phyloP scores from a whole-genome alignment of 2,113 vertebrate species.

The Chlorodrepanis virens region DNA sequence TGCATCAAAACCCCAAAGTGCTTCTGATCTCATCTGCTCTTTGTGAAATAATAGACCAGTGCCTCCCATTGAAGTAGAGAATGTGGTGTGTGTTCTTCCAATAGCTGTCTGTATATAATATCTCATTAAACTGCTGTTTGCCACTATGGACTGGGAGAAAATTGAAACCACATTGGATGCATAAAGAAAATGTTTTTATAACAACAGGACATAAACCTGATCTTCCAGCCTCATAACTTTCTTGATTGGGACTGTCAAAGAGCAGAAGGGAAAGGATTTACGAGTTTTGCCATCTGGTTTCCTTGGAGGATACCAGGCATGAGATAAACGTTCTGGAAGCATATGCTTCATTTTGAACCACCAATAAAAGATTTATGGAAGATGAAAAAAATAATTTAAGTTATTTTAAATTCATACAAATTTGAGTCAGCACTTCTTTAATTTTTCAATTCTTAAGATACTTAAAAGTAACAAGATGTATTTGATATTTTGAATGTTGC shows the following conservation, averaged over 20 bases:
- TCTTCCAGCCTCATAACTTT: neutral
- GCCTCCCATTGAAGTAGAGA: neutral
- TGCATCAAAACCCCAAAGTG: neutral
- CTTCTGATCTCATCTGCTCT: neutral
- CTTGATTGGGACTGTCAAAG: neutral
- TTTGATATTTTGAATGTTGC: neutral
- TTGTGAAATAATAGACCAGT: neutral
- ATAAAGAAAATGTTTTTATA: neutral
- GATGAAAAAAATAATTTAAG: neutral
- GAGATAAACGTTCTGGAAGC: neutral
- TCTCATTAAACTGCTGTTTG: neutral
- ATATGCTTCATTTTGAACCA: neutral
- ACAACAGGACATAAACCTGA: neutral
- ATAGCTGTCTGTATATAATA: neutral
- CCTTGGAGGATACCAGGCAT: neutral
- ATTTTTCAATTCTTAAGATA: neutral
- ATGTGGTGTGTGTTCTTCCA: neutral
- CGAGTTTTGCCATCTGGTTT: slow-evolving; percentile 6
- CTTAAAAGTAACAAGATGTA: neutral
- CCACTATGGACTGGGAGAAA: neutral
- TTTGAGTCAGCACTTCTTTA: neutral
- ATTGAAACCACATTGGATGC: neutral
- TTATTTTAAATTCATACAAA: neutral
- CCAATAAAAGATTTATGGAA: neutral
- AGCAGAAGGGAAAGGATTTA: neutral